Conservation (phyloP, 2,797 vertebrate genomes). For the Poecile montanus region DNA sequence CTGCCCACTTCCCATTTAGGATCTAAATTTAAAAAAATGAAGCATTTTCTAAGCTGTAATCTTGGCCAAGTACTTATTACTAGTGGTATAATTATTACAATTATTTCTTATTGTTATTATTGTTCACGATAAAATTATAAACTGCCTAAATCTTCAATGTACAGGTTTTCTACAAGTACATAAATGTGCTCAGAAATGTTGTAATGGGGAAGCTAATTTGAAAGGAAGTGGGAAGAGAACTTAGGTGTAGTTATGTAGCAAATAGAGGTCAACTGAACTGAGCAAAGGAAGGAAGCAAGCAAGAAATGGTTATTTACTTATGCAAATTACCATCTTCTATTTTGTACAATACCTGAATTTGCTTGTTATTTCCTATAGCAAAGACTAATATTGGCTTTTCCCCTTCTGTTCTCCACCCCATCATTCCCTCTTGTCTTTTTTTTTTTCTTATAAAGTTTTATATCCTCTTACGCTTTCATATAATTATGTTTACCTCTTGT, state of each 20-base stretch:
- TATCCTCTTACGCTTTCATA: background rate
- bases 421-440: background rate
- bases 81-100: background rate
- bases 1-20: background rate
- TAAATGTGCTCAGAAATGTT: background rate
- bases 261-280: background rate
- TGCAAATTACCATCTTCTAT: background rate
- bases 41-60: background rate
- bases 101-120: background rate
- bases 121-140: background rate
- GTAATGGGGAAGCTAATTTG: background rate
- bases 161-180: background rate
- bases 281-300: background rate
- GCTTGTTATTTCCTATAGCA: slow-evolving; percentile 6
- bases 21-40: background rate
- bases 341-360: background rate
- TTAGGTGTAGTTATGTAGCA: background rate
- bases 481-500: slow-evolving; percentile 23
- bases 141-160: background rate
- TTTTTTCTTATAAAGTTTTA: background rate
- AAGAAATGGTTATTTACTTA: slow-evolving; percentile 28
- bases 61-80: background rate
- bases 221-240: background rate
- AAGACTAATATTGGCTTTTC: background rate
- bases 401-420: background rate